Conservation (phyloP, 2,113 vertebrate species). For the Perca schrenkii region DNA sequence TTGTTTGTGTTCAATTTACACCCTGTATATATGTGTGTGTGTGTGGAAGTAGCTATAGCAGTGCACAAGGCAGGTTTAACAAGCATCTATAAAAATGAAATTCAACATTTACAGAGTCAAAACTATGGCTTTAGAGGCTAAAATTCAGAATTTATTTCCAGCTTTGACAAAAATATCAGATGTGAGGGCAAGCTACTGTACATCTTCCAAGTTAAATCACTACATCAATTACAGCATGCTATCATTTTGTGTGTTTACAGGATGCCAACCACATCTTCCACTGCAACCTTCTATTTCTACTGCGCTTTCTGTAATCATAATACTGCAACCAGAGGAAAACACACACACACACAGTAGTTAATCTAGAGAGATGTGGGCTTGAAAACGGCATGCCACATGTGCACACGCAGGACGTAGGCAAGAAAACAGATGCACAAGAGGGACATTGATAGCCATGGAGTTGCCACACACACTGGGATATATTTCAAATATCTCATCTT, state of each 20-base stretch:
- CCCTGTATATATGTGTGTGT: not conserved
- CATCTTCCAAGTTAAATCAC: slow-evolving; percentile 12
- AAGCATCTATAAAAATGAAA: not conserved
- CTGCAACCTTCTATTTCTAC: slow-evolving; percentile 57
- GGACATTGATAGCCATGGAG: not conserved
- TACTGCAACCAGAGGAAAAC: slow-evolving; percentile 24
- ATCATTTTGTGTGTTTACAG: slow-evolving; percentile 60
- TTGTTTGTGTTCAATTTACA: slow-evolving; percentile 69
- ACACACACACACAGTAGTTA: slow-evolving; percentile 3
- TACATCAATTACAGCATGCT: slow-evolving; percentile 28
- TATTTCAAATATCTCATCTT: not conserved
- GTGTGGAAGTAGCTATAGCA: not conserved
- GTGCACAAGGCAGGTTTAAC: not conserved
- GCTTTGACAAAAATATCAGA: not conserved
- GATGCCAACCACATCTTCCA: slow-evolving; percentile 53
- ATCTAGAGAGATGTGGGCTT: slow-evolving; percentile 34
- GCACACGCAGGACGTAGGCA: slow-evolving; percentile 19
- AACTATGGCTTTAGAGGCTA: not conserved
- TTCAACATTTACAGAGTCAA: not conserved
- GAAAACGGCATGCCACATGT: slow-evolving; percentile 63
- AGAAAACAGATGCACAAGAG: slow-evolving; percentile 26
- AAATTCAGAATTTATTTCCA: not conserved
- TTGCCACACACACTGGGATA: not conserved
- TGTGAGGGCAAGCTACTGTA: not conserved
- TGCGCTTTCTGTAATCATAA: slow-evolving; percentile 38